Evolutionary conservation across 2,113 vertebrate species (phyloP).

Genomic region (Epinephelus moara): DNA sequence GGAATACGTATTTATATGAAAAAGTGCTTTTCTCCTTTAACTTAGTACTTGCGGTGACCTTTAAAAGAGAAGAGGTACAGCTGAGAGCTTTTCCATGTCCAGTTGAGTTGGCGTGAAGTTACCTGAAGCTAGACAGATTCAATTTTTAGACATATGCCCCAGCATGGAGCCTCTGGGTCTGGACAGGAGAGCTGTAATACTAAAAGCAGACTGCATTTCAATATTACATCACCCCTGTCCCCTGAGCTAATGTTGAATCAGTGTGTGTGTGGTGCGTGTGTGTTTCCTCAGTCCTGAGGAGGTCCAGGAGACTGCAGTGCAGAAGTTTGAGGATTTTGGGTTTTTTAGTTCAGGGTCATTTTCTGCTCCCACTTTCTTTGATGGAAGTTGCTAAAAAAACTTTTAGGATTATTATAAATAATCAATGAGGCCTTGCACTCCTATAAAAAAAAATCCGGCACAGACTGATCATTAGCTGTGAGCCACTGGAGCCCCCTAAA

Average conservation of each 20-base stretch:
- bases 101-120: slow-evolving; percentile 49
- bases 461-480: background rate
- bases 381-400: background rate
- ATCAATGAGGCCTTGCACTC: background rate
- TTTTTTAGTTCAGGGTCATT: background rate
- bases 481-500: background rate
- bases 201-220: slow-evolving; percentile 57
- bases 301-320: slow-evolving; percentile 25
- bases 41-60: slow-evolving; percentile 44
- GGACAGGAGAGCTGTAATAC: slow-evolving; percentile 23
- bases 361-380: background rate
- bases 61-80: slow-evolving; percentile 7
- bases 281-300: background rate
- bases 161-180: slow-evolving; percentile 21
- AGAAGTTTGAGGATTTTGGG: background rate
- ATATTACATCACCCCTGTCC: slow-evolving; percentile 40
- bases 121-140: slow-evolving; percentile 57
- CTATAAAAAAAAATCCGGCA: background rate
- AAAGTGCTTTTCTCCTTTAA: background rate
- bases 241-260: slow-evolving; percentile 15
- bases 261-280: background rate
- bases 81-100: slow-evolving; percentile 76
- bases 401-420: slow-evolving; percentile 1
- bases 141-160: slow-evolving; percentile 53
- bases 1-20: background rate